Percentiles rank a stretch among this genome's conserved stretches.
phyloP scores from a whole-genome alignment of 2,797 vertebrate species.

The Phalanger gymnotis region DNA sequence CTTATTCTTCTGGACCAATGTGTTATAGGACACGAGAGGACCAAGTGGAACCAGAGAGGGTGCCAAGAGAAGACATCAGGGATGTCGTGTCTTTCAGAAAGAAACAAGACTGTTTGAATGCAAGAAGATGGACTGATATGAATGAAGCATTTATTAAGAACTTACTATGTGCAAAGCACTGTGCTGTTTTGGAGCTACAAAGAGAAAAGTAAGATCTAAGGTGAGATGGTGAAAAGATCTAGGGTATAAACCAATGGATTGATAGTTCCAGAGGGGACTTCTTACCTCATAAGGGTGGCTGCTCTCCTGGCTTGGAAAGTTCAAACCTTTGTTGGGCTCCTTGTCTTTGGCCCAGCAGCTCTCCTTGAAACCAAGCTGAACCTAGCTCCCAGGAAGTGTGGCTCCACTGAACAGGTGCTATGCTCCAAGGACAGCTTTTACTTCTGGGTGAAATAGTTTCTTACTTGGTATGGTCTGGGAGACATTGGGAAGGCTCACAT shows the following conservation, averaged over 20 bases:
- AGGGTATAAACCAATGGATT: neutral
- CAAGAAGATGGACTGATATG: neutral
- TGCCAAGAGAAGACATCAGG: neutral
- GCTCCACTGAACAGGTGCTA: neutral
- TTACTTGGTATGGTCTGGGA: neutral
- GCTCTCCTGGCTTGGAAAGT: neutral
- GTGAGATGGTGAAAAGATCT: neutral
- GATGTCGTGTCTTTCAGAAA: neutral
- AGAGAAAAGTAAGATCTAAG: neutral
- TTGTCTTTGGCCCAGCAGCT: neutral
- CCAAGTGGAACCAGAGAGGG: neutral
- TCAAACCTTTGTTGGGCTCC: neutral
- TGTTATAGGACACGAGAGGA: neutral
- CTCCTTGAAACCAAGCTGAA: neutral
- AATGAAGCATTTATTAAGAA: neutral
- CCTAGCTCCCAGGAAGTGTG: neutral
- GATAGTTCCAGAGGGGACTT: neutral
- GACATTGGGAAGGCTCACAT: neutral
- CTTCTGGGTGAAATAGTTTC: neutral
- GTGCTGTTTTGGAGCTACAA: neutral
- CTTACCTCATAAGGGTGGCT: neutral
- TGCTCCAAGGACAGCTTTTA: neutral
- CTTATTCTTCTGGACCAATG: neutral
- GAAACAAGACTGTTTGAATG: neutral
- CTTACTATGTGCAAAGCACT: neutral